A percentile compares a stretch with the other conserved stretches of the same genome.
Evolutionary conservation across 2,797 vertebrate genomes (phyloP).

Genomic region (Hippocampus kuda): DNA sequence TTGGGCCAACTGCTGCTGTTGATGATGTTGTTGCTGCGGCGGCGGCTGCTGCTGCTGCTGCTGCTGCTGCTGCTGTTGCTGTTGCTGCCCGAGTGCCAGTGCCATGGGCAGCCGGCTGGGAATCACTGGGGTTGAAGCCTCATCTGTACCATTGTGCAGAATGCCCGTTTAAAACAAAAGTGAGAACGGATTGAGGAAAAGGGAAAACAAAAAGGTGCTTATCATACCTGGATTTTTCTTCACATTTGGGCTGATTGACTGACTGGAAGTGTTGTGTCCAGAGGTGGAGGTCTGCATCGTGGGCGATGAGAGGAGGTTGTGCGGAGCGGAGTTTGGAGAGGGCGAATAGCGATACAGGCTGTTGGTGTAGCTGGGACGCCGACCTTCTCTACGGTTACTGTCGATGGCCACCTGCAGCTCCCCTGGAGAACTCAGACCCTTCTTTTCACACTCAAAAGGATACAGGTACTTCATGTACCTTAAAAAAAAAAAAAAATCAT

Average conservation of each 20-base stretch:
- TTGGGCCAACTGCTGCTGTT: conserved; percentile 64
- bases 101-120: conserved; percentile 71
- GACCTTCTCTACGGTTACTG: conserved; percentile 87
- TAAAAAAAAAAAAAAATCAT: background rate
- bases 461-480: conserved; percentile 99
- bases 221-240: conserved; percentile 59
- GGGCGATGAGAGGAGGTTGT: conserved; percentile 73
- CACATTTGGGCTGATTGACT: conserved; percentile 53
- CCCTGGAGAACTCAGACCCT: conserved; percentile 83
- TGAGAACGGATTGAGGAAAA: background rate
- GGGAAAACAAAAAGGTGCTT: background rate
- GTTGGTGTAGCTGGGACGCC: conserved; percentile 87
- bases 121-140: conserved; percentile 64
- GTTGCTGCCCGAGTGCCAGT: conserved; percentile 72
- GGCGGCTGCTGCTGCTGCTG: conserved; percentile 39
- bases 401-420: conserved; percentile 93
- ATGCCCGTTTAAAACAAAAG: background rate
- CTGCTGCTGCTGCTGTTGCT: conserved; percentile 61
- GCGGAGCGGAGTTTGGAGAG: conserved; percentile 58
- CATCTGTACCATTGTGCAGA: conserved; percentile 58
- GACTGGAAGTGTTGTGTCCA: conserved; percentile 62
- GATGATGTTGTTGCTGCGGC: conserved; percentile 63
- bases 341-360: conserved; percentile 80
- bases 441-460: conserved; percentile 90
- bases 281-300: conserved; percentile 72